Evolutionary conservation across 1,140 invertebrate species (phyloP).

Genomic region (Plectus sambesii): DNA sequence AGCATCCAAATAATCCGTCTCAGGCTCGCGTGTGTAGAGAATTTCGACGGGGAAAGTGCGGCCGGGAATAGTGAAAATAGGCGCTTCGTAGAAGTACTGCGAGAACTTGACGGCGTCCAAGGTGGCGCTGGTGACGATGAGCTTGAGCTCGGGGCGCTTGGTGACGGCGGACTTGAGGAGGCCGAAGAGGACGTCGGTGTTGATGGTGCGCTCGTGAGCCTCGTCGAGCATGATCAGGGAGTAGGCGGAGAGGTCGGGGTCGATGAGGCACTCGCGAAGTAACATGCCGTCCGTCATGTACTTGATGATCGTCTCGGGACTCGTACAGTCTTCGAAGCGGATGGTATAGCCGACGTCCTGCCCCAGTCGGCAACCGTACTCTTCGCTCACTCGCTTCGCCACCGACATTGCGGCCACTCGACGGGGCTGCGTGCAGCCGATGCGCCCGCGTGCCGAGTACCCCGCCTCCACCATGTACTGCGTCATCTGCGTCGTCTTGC

Average conservation of each 20-base stretch:
- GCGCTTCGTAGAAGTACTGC: constrained; percentile 51
- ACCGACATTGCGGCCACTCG: constrained; percentile 98
- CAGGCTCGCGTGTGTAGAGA: constrained; percentile 93
- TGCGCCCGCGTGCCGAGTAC: constrained; percentile 75
- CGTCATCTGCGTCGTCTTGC: constrained; percentile 96
- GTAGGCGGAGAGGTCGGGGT: constrained; percentile 79
- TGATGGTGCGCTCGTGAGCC: constrained; percentile 92
- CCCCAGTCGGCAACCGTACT: constrained; percentile 81
- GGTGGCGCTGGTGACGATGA: constrained; percentile 52
- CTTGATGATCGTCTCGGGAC: constrained; percentile 87
- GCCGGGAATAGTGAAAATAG: constrained; percentile 89
- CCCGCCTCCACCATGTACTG: constrained; percentile 88
- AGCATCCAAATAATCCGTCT: constrained; percentile 96
- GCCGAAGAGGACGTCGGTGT: constrained; percentile 94
- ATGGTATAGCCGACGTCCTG: constrained; percentile 79
- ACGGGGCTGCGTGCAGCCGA: constrained; percentile 84
- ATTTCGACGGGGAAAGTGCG: constrained; percentile 93
- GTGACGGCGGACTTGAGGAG: constrained; percentile 62
- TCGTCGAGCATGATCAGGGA: constrained; percentile 98
- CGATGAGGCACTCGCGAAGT: constrained; percentile 87
- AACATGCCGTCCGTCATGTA: constrained; percentile 99
- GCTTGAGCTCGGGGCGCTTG: constrained; percentile 53
- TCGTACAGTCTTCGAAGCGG: constrained; percentile 95
- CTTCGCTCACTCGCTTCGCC: constrained; percentile 89
- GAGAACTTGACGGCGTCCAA: constrained; percentile 54